Conservation (phyloP, 2,797 vertebrate species). For the Cirrhinus mrigala region DNA sequence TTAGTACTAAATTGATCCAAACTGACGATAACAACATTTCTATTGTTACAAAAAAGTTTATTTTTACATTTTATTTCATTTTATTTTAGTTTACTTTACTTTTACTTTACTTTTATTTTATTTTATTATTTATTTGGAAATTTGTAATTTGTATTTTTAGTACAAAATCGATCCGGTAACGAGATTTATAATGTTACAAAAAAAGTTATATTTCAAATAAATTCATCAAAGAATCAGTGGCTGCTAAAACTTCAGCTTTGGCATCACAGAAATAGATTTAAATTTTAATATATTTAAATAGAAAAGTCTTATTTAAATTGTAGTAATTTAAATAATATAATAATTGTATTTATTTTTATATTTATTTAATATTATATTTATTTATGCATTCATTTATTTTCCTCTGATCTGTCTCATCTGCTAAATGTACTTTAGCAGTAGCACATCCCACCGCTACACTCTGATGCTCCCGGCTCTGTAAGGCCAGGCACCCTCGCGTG, state of each 20-base stretch:
- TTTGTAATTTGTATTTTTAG: too few relatives aligned
- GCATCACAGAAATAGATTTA: too few relatives aligned
- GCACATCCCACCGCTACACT: background rate
- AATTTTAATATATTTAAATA: too few relatives aligned
- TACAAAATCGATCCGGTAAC: background rate
- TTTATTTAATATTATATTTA: background rate
- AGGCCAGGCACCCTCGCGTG: slow-evolving; percentile 3
- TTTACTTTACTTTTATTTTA: too few relatives aligned
- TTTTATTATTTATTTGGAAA: too few relatives aligned
- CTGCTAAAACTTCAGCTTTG: too few relatives aligned
- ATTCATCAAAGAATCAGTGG: background rate
- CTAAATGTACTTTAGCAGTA: background rate
- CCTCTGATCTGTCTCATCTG: slow-evolving; percentile 4
- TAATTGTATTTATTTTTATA: background rate
- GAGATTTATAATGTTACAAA: background rate
- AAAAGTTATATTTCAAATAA: background rate
- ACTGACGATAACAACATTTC: too few relatives aligned
- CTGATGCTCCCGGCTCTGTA: slow-evolving; percentile 11
- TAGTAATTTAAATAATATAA: background rate
- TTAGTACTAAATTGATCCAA: too few relatives aligned
- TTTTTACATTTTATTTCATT: too few relatives aligned
- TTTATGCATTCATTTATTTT: background rate
- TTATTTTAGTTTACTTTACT: too few relatives aligned
- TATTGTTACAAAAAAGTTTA: too few relatives aligned
- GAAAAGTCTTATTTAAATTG: too few relatives aligned